Evolutionary conservation across 1,140 invertebrate species (phyloP).

Genomic region (Yoshiicerus persimilis): DNA sequence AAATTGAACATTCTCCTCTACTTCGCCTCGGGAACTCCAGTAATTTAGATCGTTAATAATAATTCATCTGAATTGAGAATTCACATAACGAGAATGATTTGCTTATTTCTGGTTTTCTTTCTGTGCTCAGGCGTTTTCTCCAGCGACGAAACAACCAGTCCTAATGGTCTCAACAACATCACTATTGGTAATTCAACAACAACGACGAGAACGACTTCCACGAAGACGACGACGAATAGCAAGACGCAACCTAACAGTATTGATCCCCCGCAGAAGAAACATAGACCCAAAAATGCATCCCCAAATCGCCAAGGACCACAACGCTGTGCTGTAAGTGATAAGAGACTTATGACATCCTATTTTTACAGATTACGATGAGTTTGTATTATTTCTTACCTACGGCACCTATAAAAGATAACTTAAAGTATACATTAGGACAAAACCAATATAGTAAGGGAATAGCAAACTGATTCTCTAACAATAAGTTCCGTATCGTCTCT

Average conservation of each 20-base stretch:
- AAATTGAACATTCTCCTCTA: background rate
- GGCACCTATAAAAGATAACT: background rate
- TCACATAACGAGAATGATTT: background rate
- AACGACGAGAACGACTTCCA: background rate
- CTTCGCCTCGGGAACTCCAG: background rate
- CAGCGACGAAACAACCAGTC: constrained; percentile 19
- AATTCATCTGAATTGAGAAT: constrained; percentile 18
- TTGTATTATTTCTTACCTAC: background rate
- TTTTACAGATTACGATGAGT: background rate
- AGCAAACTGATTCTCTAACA: no score
- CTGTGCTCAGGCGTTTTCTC: constrained; percentile 29
- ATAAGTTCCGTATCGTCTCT: background rate
- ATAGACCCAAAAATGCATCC: constrained; percentile 71
- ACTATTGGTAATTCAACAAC: background rate
- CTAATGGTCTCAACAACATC: background rate
- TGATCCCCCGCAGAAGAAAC: constrained; percentile 60
- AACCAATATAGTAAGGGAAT: no score
- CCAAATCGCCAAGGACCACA: constrained; percentile 77
- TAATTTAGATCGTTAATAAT: constrained; percentile 30
- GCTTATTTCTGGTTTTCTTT: background rate
- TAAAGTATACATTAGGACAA: no score
- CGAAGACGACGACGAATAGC: background rate
- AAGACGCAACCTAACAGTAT: background rate
- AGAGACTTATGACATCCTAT: background rate
- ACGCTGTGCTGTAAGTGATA: constrained; percentile 69